Conservation (phyloP, 2,113 vertebrate genomes). For the Boulengeromyrus knoepffleri region DNA sequence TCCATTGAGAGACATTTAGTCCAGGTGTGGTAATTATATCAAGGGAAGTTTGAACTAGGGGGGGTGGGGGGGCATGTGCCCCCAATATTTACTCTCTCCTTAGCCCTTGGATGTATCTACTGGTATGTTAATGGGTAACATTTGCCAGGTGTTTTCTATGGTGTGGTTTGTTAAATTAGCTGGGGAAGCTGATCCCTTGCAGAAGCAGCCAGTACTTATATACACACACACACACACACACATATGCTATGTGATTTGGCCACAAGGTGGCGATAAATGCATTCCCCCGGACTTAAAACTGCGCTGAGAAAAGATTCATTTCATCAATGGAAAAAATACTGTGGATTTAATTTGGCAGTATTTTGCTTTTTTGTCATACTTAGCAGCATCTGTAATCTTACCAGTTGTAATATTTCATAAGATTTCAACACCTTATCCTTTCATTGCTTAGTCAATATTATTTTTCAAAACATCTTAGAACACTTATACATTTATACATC, state of each 20-base stretch:
- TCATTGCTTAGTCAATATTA: not conserved
- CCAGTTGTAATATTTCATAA: not conserved
- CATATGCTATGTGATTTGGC: not conserved
- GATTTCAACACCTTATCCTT: slow-evolving; percentile 5
- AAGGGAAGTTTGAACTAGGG: not conserved
- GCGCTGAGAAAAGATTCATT: not conserved
- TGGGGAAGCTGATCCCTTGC: not conserved
- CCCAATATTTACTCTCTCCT: not conserved
- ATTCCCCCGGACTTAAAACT: not conserved
- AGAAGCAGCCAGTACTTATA: not conserved
- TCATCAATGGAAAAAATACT: not conserved
- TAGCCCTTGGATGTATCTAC: not conserved
- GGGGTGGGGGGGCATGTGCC: not conserved
- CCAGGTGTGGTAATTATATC: not conserved
- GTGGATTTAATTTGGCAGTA: not conserved
- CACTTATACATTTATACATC: not conserved
- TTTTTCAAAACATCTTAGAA: not conserved
- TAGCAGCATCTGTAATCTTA: not conserved
- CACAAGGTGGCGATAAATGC: slow-evolving; percentile 14
- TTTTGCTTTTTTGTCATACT: slow-evolving; percentile 9
- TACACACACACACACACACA: not conserved
- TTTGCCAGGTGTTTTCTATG: not conserved
- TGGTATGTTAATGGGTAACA: not conserved
- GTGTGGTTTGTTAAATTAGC: not conserved
- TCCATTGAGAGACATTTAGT: not conserved